Base-by-base conservation (phyloP, 2,888 invertebrate species). In the Artemia sinica region DNA sequence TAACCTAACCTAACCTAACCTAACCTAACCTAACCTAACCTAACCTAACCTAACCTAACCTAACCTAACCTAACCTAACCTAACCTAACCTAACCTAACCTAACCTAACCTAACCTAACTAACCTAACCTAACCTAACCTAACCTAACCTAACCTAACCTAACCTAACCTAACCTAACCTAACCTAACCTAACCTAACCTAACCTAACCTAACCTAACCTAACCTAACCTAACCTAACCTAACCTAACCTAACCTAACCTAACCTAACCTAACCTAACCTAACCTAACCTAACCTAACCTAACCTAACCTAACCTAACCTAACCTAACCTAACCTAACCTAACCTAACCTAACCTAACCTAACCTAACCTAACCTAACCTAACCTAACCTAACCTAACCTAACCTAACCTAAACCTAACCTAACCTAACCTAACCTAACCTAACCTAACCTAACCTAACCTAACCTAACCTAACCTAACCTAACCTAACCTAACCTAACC, bases 351-450 rank as follows among this genome's bases (percentile, higher is more conserved):
- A 70, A 70, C 70, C 66, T 70, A 70, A 69, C 70, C 66, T 70
- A 70, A 69, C 70, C 66, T 66, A 68, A 8, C 67, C 49, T 50
- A 8, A 11, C 68, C 18, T 65, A 68, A 68, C 18, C n/a, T 28
- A 28, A n/a, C 12, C 65, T 51, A 66, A 66, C 66, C 66, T 66
- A 66, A 66, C 66, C 28, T 28, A 28, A 28, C 28, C 28, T 28
- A 28, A 28, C 28, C 28, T 28, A 28, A 28, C 28, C 28, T 28
- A 28, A 28, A n/a, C n/a, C n/a, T n/a, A n/a, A n/a, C n/a, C 72
- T 72, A 72, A 73, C 72, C 72, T 70, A 72, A 73, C 72, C 73
- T 71, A 71, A 73, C 70, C 72, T 71, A 70, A 72, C 71, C 72
- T 68, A 71, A 71, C 72, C 71, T 71, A 72, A 71, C 71, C 71